Base-by-base conservation (phyloP, 2,113 vertebrate genomes). In the Petrocephalus zakoni region DNA sequence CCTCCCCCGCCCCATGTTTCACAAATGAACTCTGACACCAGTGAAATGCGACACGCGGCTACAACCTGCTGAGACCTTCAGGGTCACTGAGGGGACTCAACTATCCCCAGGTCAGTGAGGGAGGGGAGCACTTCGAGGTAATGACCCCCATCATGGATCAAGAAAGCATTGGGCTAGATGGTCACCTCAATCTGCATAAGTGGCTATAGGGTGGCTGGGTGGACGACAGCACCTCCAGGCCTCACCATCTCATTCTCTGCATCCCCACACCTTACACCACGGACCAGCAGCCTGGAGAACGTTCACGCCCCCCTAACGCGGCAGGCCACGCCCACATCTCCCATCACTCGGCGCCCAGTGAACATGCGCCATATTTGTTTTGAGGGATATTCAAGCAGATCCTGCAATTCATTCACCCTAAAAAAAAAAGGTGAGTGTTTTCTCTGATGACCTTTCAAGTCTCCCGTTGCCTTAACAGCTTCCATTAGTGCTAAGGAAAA, bases 381-480 rank as follows among this genome's bases (percentile, higher is more conserved):
- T 29, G 82, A 52, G 13, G 82, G 21, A 52, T 29, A 49, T 83
- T n/a, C 42, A n/a, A 83, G 49, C 19, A 0, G 49, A 84, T 52
- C 29, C 78, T 52, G 29, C 58, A 86, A 90, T 53, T 91, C 89
- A 89, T 89, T 88, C 89, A 86, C 68, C 81, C 85, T 10, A 72
- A 72, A 42, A 29, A 29, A 29, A 9, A 47, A 88, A 17, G 25
- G 89, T 64, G 89, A 91, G 90, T 90, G 89, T 91, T 91, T 94
- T 90, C 90, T 91, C n/a, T 91, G 90, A 93, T 90, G 91, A 93
- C 90, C 92, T 90, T 93, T 91, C 90, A 89, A 10, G 90, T 81
- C 11, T 58, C 88, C 78, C 87, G 58, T 64, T 85, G 85, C 78
- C 87, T 88, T 91, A 91, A 92, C 37, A 90, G 87, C 87, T 90